phyloP scores from a whole-genome alignment of 2,113 vertebrate genomes.

The Megaceryle maxima region DNA sequence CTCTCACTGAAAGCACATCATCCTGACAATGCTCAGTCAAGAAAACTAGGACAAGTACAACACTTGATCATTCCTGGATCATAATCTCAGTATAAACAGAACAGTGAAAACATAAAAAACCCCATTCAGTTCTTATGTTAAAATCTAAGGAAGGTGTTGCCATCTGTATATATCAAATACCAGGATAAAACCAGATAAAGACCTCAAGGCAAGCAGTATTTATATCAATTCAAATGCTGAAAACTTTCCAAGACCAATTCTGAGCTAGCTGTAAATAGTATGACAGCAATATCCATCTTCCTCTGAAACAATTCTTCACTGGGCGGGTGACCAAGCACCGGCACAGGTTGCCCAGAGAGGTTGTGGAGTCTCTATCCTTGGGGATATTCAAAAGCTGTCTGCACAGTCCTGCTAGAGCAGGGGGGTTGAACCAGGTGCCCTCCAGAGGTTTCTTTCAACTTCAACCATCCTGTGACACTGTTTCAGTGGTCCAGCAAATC shows the following conservation, averaged over 20 bases:
- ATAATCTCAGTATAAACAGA: not conserved
- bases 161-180: not conserved
- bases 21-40: not conserved
- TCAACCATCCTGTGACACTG: not conserved
- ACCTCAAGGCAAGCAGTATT: not conserved
- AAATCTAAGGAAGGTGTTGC: not conserved
- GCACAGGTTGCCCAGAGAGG: not conserved
- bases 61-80: not conserved
- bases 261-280: not conserved
- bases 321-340: rapidly evolving
- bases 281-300: not conserved
- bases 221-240: not conserved
- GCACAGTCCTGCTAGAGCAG: rapidly evolving
- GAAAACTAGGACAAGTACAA: conserved; percentile 3
- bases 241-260: not conserved
- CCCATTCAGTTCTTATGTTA: not conserved
- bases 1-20: not conserved
- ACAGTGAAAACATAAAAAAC: not conserved
- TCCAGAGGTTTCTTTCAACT: not conserved
- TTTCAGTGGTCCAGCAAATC: not conserved
- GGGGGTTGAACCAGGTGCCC: not conserved
- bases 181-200: not conserved
- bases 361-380: not conserved
- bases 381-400: not conserved
- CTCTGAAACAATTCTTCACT: not conserved